phyloP scores from a whole-genome alignment of 2,113 vertebrate species.

The Oceanites oceanicus region DNA sequence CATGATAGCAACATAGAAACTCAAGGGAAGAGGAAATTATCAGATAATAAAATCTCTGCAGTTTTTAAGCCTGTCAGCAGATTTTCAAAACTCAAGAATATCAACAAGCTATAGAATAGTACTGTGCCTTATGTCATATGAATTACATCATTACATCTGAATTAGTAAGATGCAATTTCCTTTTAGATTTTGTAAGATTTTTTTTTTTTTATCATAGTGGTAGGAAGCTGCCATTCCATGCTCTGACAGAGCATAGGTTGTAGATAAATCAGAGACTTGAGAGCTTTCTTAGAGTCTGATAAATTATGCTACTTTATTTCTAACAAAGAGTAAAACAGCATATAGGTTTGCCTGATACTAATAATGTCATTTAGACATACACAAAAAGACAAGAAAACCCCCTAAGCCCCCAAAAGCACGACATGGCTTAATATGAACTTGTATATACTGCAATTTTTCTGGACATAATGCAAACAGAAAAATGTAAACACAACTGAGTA shows the following conservation, averaged over 20 bases:
- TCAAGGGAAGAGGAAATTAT: not conserved
- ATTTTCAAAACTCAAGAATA: not conserved
- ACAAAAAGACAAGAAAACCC: not conserved
- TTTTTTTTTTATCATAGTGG: not conserved
- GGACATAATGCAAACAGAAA: not conserved
- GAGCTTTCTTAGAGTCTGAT: not conserved
- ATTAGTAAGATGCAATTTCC: not conserved
- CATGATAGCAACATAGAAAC: not conserved
- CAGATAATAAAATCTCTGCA: conserved; percentile 9
- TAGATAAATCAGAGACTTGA: not conserved
- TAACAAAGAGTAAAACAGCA: not conserved
- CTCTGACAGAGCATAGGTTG: not conserved
- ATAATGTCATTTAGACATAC: not conserved
- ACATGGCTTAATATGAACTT: not conserved
- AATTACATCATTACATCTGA: conserved; percentile 16
- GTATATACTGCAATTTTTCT: not conserved
- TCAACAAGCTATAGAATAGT: not conserved
- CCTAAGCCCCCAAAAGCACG: not conserved
- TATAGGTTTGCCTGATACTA: not conserved
- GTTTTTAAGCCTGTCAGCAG: not conserved
- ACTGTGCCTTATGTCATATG: not conserved
- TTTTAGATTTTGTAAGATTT: conserved; percentile 11
- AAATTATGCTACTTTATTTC: not conserved
- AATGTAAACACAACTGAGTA: not conserved
- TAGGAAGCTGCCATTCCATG: not conserved